Base-by-base conservation (phyloP, 2,797 vertebrate species). In the Champsocephalus esox region DNA sequence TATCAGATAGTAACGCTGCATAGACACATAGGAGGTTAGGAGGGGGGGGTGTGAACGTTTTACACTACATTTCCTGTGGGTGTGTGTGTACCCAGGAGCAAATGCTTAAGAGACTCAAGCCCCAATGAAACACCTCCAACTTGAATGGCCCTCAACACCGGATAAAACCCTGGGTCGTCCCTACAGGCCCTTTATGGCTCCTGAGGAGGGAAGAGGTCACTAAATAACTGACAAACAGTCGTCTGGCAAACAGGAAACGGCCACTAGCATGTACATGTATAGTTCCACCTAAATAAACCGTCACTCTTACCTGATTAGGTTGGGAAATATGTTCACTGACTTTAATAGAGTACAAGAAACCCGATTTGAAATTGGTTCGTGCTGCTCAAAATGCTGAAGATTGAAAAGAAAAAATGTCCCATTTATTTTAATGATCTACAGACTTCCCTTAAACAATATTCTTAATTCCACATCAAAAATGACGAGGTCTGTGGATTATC, bases 1-100 rank as follows among this genome's bases (percentile, higher is more conserved):
- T 82, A 90, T 91, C 88, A 84, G 86, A 91, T 89, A 67, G 70
- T 79, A 73, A 86, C 44, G 50, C 82, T 79, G 81, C 82, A 88
- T 59, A 80, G 76, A 77, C 62, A 79, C 63, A 72, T 11, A 75
- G 60, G 50, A 65, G 77, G 75, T 74, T 66, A 11, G 45, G 57
- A n/a, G 38, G 12, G 24, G 24, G 44, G 81, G 43, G 83, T 77
- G 74, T 84, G 88, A 84, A 79, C 48, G 72, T 80, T 85, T 88
- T 75, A 82, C 80, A 73, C 77, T 50, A 17, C 3, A 66, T 32
- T 82, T 87, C 82, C 80, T 87, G 70, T 77, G 66, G 49, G 83
- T 76, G 66, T 55, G 83, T 82, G 76, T 83, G 78, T 56, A 65
- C 81, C 86, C 87, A 83, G 84, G 70, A 91, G 86, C 84, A 88